Evolutionary conservation across 53 echinoderm and acorn worm genomes (phyloP), one percentile per base, ranked within the genome.

Genomic region (Echinarachnius parma): DNA sequence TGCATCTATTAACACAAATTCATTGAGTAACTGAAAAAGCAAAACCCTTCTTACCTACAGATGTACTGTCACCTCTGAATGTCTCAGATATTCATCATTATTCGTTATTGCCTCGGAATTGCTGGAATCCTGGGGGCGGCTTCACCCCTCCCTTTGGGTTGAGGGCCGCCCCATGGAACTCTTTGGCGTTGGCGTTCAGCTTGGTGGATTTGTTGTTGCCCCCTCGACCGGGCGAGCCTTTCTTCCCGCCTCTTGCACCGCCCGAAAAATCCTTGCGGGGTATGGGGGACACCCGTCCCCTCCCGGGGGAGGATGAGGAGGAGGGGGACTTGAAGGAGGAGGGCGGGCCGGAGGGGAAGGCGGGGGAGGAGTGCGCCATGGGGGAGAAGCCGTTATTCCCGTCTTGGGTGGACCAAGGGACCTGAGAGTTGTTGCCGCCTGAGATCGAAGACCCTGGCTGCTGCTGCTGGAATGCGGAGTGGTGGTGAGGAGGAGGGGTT

Each of bases 281-380:
- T 20, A 68, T 48, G 4, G 74, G 74, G 15, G 74, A 55, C 11
- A 56, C 39, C 39, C 56, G 21, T 7, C 26, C 74, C 20, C 15
- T 5, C 18, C 15, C 52, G n/a, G n/a, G n/a, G n/a, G n/a, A n/a
- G 11, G 55, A 24, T 0, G 34, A 16, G 35, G 33, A 34, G 18
- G 35, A 25, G 4, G 35, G 24, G 74, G 55, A 28, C 10, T 37
- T 55, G 74, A 72, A 72, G 58, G 74, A 13, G 31, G 32, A 53
- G 21, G 83, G 60, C 2, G 89, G 89, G 19, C 92, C 92, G 52
- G 76, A 80, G 18, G 53, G 66, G 44, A 63, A 87, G 13, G 89
- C 74, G 2, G 93, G 93, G 24, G 88, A 81, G 60, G 93, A 93
- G 54, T 93, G 93, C 18, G 93, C 93, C 22, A 93, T 47, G 23